Evolutionary conservation across 2,888 invertebrate species (phyloP).

Genomic region (Stenichneumon culpator): DNA sequence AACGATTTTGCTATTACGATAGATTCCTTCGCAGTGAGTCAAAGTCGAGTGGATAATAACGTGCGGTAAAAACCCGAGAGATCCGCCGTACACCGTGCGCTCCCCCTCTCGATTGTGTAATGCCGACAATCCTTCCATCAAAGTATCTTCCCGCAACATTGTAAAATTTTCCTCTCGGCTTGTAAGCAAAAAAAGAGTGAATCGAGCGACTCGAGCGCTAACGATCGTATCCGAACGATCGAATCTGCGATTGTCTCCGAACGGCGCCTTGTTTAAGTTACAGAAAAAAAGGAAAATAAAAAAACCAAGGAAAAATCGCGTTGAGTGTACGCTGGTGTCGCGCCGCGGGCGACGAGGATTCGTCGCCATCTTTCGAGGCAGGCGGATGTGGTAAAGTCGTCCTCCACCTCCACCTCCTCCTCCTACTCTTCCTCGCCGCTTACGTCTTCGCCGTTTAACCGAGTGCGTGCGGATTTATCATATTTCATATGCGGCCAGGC

Average conservation of each 20-base stretch:
- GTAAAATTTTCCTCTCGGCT: not conserved
- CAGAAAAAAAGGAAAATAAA: not conserved
- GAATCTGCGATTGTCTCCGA: not conserved
- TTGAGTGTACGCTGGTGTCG: conserved; percentile 30
- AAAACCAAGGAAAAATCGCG: not conserved
- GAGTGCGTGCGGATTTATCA: not conserved
- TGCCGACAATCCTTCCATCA: conserved; percentile 50
- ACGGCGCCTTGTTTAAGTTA: not conserved
- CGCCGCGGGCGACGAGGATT: conserved; percentile 51
- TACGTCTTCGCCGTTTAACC: conserved; percentile 10
- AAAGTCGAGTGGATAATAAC: not conserved
- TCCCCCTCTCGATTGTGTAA: conserved; percentile 59
- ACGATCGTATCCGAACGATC: not conserved
- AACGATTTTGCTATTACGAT: not conserved
- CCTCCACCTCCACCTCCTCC: conserved; percentile 26
- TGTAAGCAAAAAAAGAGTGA: not conserved
- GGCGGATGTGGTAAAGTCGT: conserved; percentile 60
- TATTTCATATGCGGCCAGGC: not conserved
- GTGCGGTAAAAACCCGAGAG: not conserved
- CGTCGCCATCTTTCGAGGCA: conserved; percentile 67
- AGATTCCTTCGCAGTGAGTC: conserved; percentile 2
- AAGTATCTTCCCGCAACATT: conserved; percentile 3
- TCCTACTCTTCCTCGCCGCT: conserved; percentile 42
- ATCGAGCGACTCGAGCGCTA: not conserved
- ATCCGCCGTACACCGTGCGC: not conserved